Base-by-base conservation (phyloP, 2,888 invertebrate genomes). In the Leptarthrus brevirostris region DNA sequence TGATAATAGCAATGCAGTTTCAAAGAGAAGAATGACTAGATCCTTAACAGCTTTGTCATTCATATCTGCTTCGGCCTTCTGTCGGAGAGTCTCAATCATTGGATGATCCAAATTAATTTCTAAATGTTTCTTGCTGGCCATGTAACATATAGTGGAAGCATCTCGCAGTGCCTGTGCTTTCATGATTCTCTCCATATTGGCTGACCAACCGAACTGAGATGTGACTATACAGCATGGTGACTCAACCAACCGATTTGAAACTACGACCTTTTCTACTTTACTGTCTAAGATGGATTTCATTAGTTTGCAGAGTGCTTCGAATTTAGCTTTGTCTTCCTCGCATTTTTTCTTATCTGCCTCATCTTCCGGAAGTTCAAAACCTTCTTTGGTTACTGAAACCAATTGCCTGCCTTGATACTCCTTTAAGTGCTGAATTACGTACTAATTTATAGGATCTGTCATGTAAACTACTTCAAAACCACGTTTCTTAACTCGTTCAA, bases 141-240 rank as follows among this genome's bases (percentile, higher is more conserved):
- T n/a, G n/a, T 99, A 99, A 44, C 98, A 98, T 97, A 98, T 97
- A 77, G 98, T 98, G 12, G 96, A 94, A 0, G 96, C 93, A 83
- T 99, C 98, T 26, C 98, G 89, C 12, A 99, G 90, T 47, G 98
- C 98, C 85, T n/a, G n/a, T n/a, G n/a, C n/a, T n/a, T n/a, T n/a
- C n/a, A n/a, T n/a, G n/a, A n/a, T n/a, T n/a, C n/a, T n/a, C n/a
- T n/a, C n/a, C n/a, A n/a, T n/a, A n/a, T n/a, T n/a, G n/a, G n/a
- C n/a, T n/a, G n/a, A n/a, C n/a, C n/a, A n/a, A n/a, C n/a, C 99
- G 82, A 96, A 99, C 84, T 98, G 98, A 0, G 96, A 95, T 0
- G 98, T 99, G 71, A 99, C 98, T 81, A 99, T 98, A 86, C 98
- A 99, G 88, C 98, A 99, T 0, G 99, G 98, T 0, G 98, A 98